phyloP scores from a whole-genome alignment of 2,888 invertebrate genomes.

The Eupelmus urozonus region DNA sequence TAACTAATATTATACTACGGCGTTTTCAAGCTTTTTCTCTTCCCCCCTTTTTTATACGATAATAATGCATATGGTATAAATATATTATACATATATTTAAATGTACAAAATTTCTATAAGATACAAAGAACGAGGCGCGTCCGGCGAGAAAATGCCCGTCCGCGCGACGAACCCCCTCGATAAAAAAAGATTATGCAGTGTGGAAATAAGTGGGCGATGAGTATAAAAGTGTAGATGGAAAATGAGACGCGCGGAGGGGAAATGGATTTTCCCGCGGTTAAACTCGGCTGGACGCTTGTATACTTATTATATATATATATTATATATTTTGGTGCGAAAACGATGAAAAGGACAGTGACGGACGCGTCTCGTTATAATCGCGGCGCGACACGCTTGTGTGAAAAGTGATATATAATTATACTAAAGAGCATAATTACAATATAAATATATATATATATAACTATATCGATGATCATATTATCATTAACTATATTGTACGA shows the following conservation, averaged over 20 bases:
- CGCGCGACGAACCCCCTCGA: constrained; percentile 1
- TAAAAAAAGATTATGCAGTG: not conserved
- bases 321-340: not conserved
- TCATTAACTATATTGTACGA: constrained; percentile 30
- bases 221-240: not conserved
- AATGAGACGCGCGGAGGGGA: not conserved
- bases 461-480: constrained; percentile 34
- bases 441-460: too few relatives aligned
- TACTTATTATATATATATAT: too few relatives aligned
- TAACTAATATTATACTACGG: constrained; percentile 20
- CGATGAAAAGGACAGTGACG: not conserved
- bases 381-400: constrained; percentile 45
- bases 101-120: not conserved
- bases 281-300: too few relatives aligned
- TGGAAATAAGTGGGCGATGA: not conserved
- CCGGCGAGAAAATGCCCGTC: not conserved
- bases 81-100: constrained; percentile 6
- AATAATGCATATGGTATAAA: not conserved
- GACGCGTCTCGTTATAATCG: constrained; percentile 12
- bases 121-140: constrained; percentile 24
- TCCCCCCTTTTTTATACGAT: not conserved
- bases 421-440: constrained; percentile 55
- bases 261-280: not conserved
- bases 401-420: constrained; percentile 53
- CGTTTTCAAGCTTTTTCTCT: constrained; percentile 17